A percentile compares a stretch with the other conserved stretches of the same genome.
Conservation (phyloP, 2,888 invertebrate species). For the Callyntrura guangdongensis region DNA sequence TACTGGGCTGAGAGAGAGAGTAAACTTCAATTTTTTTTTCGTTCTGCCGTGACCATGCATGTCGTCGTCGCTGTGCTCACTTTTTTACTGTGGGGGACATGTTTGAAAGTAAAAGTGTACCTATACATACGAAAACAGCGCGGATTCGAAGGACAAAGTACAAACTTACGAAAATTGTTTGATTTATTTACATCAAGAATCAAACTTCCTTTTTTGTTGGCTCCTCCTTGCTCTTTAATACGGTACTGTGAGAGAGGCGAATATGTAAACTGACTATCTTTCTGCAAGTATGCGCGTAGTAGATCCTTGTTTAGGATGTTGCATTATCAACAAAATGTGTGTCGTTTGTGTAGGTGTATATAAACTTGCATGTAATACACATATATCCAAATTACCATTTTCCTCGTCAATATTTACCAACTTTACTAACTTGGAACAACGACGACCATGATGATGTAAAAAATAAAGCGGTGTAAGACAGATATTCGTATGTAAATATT, state of each 20-base stretch:
- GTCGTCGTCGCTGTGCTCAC: slow-evolving; percentile 1
- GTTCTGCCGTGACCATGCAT: neutral
- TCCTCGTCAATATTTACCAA: slow-evolving; percentile 32
- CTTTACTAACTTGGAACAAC: slow-evolving; percentile 17
- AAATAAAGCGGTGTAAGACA: slow-evolving; percentile 15
- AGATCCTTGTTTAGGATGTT: neutral
- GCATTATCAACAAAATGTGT: slow-evolving; percentile 12
- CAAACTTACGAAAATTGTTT: slow-evolving; percentile 51
- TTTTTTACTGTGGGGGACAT: neutral
- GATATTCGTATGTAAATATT: slow-evolving; percentile 26
- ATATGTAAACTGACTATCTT: neutral
- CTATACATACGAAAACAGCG: neutral
- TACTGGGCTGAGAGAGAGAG: no score
- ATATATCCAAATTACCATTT: slow-evolving; percentile 3
- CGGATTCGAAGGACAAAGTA: neutral
- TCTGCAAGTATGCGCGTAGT: no score
- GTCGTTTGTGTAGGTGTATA: slow-evolving; percentile 27
- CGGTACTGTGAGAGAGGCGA: no score
- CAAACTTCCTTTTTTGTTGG: no score
- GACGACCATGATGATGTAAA: slow-evolving; percentile 40
- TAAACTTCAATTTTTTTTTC: slow-evolving; percentile 22
- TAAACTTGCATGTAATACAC: neutral
- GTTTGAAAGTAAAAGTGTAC: neutral
- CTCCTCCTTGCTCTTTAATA: no score
- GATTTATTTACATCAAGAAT: slow-evolving; percentile 19